phyloP scores from a whole-genome alignment of 2,888 invertebrate species.

The Patella pellucida region DNA sequence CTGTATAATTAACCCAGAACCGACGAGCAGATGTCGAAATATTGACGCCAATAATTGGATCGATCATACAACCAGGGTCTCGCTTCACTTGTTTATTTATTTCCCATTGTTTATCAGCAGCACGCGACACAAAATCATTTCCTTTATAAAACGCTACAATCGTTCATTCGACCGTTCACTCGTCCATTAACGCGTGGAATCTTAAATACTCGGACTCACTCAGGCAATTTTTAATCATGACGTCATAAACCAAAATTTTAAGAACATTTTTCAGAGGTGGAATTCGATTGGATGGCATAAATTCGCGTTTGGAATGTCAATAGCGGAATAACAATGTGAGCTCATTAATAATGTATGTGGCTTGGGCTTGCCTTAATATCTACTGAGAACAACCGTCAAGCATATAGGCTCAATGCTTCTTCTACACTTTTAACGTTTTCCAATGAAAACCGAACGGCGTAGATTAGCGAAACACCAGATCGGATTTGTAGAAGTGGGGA shows the following conservation, averaged over 20 bases:
- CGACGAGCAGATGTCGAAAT: too few relatives aligned
- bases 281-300: constrained; percentile 4
- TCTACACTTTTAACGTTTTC: neutral
- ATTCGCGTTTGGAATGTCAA: constrained; percentile 4
- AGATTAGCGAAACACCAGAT: neutral
- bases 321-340: constrained; percentile 4
- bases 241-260: constrained; percentile 5
- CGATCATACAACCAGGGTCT: too few relatives aligned
- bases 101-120: constrained; percentile 3
- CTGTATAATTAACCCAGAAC: too few relatives aligned
- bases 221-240: neutral
- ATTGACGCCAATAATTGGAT: too few relatives aligned
- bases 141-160: too few relatives aligned
- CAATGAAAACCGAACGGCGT: constrained; percentile 6
- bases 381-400: neutral
- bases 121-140: constrained; percentile 3
- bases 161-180: too few relatives aligned
- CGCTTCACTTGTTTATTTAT: constrained; percentile 3
- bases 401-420: neutral
- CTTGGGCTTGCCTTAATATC: constrained; percentile 3
- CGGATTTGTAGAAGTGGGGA: neutral
- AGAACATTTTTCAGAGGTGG: neutral
- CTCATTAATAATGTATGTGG: constrained; percentile 12
- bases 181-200: too few relatives aligned
- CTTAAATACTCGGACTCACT: too few relatives aligned